These are phyloP conservation scores for Tenebrosternarchus preto DNA, from an alignment of 2,113 vertebrate species.

Conservation along the genomic window DNA sequence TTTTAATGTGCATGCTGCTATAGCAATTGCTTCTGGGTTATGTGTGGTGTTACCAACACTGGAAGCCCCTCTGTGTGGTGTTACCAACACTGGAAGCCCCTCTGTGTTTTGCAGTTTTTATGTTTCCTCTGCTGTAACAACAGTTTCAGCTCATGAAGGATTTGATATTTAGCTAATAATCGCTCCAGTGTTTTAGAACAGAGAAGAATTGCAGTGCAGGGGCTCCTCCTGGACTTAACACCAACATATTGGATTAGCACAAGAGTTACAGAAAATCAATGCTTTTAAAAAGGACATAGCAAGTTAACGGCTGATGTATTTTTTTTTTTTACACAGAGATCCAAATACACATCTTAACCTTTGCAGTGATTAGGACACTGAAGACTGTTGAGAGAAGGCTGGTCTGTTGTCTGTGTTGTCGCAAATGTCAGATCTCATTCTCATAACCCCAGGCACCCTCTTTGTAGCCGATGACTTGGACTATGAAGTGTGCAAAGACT, in stretches of 20 bases:
- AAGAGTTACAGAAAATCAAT: not conserved
- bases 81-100: too few species aligned
- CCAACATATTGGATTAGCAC: not conserved
- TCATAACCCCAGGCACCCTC: slow-evolving; percentile 77
- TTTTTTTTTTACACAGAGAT: not conserved
- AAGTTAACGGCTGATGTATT: not conserved
- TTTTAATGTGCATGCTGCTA: not conserved
- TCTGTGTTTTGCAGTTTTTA: too few species aligned
- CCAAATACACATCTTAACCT: not conserved
- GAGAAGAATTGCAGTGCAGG: too few species aligned
- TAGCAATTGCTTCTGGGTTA: too few species aligned
- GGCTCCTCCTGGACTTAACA: not conserved
- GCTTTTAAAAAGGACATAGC: not conserved
- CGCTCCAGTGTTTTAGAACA: too few species aligned
- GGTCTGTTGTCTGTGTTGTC: slow-evolving; percentile 2
- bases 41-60: too few species aligned
- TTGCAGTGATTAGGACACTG: not conserved
- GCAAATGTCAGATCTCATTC: not conserved
- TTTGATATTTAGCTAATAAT: too few species aligned
- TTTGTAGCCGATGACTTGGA: slow-evolving; percentile 86
- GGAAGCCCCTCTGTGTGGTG: too few species aligned
- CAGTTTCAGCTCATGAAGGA: too few species aligned
- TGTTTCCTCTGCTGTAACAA: too few species aligned
- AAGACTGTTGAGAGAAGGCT: not conserved
- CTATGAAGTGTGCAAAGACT: slow-evolving; percentile 91